A percentile compares a stretch with the other conserved stretches of the same genome.
phyloP scores from a whole-genome alignment of 2,888 invertebrate species.

The Horisme vitalbata region DNA sequence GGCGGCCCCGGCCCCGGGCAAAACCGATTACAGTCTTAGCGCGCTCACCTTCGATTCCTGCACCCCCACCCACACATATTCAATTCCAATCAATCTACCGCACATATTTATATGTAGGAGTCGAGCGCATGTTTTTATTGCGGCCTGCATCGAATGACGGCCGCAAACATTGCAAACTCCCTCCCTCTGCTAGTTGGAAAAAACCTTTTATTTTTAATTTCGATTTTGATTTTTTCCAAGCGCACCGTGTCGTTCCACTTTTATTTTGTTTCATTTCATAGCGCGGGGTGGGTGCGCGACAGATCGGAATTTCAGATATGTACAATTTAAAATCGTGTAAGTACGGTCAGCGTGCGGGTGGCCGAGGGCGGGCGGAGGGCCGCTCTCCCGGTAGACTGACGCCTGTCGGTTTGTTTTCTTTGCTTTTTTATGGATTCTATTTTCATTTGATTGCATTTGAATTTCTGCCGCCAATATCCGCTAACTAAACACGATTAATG shows the following conservation, averaged over 20 bases:
- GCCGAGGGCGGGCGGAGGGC: constrained; percentile 49
- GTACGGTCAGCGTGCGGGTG: constrained; percentile 74
- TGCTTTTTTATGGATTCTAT: constrained; percentile 81
- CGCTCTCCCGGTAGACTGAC: constrained; percentile 76
- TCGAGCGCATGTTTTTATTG: constrained; percentile 76
- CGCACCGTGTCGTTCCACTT: constrained; percentile 73
- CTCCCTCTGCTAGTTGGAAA: constrained; percentile 70
- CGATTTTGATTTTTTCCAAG: constrained; percentile 81
- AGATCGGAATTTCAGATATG: constrained; percentile 83
- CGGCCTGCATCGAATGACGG: constrained; percentile 78
- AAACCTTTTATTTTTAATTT: constrained; percentile 81
- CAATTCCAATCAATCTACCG: constrained; percentile 81
- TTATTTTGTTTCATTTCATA: constrained; percentile 84
- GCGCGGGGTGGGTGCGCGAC: constrained; percentile 81
- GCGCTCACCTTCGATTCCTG: constrained; percentile 78
- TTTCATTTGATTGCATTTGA: constrained; percentile 84
- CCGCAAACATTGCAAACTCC: constrained; percentile 79
- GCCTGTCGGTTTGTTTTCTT: constrained; percentile 82
- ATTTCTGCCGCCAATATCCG: constrained; percentile 83
- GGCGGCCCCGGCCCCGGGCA: constrained; percentile 58
- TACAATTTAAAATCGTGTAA: constrained; percentile 84
- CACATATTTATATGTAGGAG: constrained; percentile 79
- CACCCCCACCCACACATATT: constrained; percentile 70
- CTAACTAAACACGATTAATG: constrained; percentile 84
- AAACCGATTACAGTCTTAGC: constrained; percentile 83